Conservation (phyloP, 1,140 invertebrate species). For the Cydia fagiglandana region DNA sequence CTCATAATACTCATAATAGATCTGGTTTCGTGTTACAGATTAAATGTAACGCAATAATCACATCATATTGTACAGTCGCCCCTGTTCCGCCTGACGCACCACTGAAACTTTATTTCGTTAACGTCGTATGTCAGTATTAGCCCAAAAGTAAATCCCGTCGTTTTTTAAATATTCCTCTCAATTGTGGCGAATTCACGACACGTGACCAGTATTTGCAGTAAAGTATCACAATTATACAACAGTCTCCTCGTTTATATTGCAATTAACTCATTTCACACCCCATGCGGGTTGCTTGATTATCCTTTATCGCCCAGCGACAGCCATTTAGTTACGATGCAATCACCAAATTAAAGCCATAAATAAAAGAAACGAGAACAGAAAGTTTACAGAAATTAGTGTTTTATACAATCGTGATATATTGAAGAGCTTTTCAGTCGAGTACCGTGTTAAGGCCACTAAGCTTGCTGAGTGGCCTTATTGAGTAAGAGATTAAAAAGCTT, state of each 20-base stretch:
- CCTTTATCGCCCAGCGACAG: constrained; percentile 32
- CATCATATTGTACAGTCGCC: constrained; percentile 54
- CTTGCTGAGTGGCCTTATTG: too few species aligned
- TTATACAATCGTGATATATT: too few species aligned
- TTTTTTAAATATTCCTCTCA: background rate
- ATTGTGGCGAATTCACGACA: constrained; percentile 67
- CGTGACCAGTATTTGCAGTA: constrained; percentile 72
- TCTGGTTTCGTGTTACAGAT: constrained; percentile 51
- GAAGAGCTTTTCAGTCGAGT: too few species aligned
- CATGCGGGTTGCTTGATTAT: constrained; percentile 66
- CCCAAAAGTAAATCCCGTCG: background rate
- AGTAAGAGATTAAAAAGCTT: too few species aligned
- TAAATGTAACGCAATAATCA: constrained; percentile 70
- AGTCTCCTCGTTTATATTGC: constrained; percentile 60
- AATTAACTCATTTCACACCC: constrained; percentile 67
- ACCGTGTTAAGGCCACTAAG: too few species aligned
- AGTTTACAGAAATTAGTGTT: background rate
- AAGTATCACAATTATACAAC: constrained; percentile 57
- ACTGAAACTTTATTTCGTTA: constrained; percentile 25
- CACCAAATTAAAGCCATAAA: background rate
- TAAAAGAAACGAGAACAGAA: background rate
- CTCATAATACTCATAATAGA: constrained; percentile 16
- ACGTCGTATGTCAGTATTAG: background rate
- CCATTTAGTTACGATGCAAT: background rate
- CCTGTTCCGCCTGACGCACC: constrained; percentile 54